Base-by-base conservation (phyloP, 2,113 vertebrate genomes). In the Euleptes europaea region DNA sequence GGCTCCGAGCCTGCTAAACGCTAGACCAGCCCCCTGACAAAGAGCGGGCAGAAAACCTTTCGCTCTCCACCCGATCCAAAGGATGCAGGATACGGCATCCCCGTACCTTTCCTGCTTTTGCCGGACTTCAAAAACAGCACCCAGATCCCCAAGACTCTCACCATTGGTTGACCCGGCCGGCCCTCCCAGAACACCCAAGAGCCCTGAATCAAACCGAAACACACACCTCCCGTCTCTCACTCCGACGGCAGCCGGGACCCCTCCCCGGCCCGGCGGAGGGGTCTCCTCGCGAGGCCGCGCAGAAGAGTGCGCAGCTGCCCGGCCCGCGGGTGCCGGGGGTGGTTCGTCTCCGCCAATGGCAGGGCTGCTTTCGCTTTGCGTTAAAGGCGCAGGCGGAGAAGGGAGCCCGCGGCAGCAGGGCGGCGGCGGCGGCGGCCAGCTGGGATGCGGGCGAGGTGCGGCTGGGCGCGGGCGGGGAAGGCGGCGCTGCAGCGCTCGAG, bases 291-390 rank as follows among this genome's bases (percentile, higher is more conserved):
- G 60, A 44, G 19, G 7, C 40, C 44, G 7, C 0, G 4, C 87
- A 86, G 1, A 5, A 88, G 4, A 42, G 12, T 49, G 5, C 3
- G 40, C 23, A 28, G 71, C 23, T 44, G 1, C 23, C 3, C 23
- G 70, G 1, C 33, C 35, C 12, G 4, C 12, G 4, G 1, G 12
- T 12, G 67, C 21, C 17, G 28, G 57, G 11, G 11, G 13, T 11
- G 9, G n/a, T 35, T 35, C 7, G 17, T 4, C 14, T 60, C 44
- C 15, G 10, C 85, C 80, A 86, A 77, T 82, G 38, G 72, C 31
- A 11, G 51, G 11, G 73, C 65, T 57, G 51, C 85, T 86, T 86
- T 82, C 80, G 51, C 40, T 86, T 86, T 47, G 40, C 26, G 19
- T 80, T 40, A 19, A 47, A 73, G 6, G 10, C 17, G 11, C 9